Conservation (phyloP, 2,797 vertebrate genomes). For the Gymnothorax reevesii region DNA sequence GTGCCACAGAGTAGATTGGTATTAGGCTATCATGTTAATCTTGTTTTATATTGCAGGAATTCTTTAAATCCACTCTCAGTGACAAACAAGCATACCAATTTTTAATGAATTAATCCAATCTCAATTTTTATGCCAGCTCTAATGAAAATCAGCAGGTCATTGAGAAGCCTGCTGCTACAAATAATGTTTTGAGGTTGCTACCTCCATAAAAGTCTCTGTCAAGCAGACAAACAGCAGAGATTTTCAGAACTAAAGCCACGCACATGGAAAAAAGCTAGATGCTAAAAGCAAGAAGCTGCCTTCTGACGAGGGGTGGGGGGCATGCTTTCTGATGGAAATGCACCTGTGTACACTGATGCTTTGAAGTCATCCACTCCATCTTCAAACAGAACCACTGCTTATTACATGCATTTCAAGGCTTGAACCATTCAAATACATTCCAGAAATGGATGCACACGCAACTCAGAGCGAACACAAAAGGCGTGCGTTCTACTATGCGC, state of each 20-base stretch:
- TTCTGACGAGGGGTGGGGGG: neutral
- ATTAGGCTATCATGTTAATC: neutral
- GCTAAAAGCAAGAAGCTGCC: too few species aligned
- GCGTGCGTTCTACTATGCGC: neutral
- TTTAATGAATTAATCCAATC: neutral
- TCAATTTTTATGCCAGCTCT: neutral
- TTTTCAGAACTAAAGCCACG: neutral
- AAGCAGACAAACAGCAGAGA: neutral
- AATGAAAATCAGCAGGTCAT: neutral
- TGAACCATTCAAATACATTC: neutral
- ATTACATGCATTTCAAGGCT: neutral
- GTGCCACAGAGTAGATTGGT: neutral
- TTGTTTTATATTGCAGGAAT: constrained; percentile 11
- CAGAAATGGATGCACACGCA: neutral
- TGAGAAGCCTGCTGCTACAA: neutral
- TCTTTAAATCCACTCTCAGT: neutral
- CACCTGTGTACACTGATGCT: neutral
- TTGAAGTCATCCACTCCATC: neutral
- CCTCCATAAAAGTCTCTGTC: neutral
- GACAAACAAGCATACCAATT: constrained; percentile 1
- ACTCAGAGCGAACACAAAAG: neutral
- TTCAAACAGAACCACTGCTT: constrained; percentile 18
- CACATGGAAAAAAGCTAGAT: too few species aligned
- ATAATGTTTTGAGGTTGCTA: neutral
- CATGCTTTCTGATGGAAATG: neutral